Evolutionary conservation across 1,140 invertebrate species (phyloP).

Genomic region (Drosophila rhopaloa): DNA sequence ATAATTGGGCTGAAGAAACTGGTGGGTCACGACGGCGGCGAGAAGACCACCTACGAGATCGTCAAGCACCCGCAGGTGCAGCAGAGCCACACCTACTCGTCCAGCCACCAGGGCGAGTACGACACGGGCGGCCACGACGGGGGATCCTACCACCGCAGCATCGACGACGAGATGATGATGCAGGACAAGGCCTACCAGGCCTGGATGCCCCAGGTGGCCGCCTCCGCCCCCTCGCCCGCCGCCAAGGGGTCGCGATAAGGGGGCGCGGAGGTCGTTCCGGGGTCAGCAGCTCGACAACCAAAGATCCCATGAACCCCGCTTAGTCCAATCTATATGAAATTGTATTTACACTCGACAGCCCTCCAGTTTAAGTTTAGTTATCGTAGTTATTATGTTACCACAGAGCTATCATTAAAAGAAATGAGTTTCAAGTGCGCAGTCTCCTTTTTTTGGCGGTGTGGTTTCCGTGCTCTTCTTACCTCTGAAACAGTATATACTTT

Average conservation of each 20-base stretch:
- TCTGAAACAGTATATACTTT: too few species aligned
- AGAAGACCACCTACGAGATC: conserved; percentile 93
- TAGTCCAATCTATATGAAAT: conserved; percentile 68
- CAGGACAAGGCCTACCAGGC: conserved; percentile 87
- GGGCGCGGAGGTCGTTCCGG: neutral
- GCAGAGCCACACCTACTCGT: conserved; percentile 90
- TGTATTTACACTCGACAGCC: conserved; percentile 72
- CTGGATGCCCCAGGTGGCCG: conserved; percentile 77
- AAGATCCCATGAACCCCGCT: conserved; percentile 42
- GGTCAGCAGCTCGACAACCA: conserved; percentile 51
- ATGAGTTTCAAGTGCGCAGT: neutral
- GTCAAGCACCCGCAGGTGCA: conserved; percentile 93
- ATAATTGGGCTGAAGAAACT: conserved; percentile 92
- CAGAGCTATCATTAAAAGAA: conserved; percentile 52
- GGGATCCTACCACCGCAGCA: conserved; percentile 87
- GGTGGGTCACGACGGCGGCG: conserved; percentile 87
- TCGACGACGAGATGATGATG: conserved; percentile 86
- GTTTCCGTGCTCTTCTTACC: too few species aligned
- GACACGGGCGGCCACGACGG: conserved; percentile 86
- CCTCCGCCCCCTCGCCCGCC: conserved; percentile 17
- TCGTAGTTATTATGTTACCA: conserved; percentile 63
- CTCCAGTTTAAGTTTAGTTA: conserved; percentile 68
- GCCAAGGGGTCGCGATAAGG: conserved; percentile 58
- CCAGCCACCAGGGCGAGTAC: conserved; percentile 89
- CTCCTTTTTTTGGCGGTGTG: neutral